These are phyloP conservation scores for Lepidochitona cinerea DNA, from an alignment of 2,888 invertebrate genomes.

Conservation along the genomic window DNA sequence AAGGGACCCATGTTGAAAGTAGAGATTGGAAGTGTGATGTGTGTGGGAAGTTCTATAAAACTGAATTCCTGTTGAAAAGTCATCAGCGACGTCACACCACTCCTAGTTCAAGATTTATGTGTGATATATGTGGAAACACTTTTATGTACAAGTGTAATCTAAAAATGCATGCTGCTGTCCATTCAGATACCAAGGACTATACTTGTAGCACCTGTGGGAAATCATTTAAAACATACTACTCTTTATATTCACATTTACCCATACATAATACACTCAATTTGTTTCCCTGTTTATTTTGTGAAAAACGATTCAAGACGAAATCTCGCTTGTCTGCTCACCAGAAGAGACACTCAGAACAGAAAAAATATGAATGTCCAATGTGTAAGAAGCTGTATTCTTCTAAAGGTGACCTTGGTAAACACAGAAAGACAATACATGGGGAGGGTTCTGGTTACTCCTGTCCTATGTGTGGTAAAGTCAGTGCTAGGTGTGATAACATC, in stretches of 20 bases:
- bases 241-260: constrained; percentile 60
- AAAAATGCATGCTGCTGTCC: constrained; percentile 57
- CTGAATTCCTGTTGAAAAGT: constrained; percentile 49
- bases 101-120: constrained; percentile 49
- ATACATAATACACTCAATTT: constrained; percentile 55
- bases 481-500: constrained; percentile 59
- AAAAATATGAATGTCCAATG: constrained; percentile 48
- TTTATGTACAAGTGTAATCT: constrained; percentile 62
- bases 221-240: constrained; percentile 60
- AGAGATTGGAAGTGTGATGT: constrained; percentile 49
- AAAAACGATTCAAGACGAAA: constrained; percentile 61
- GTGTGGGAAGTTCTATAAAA: constrained; percentile 59
- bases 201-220: constrained; percentile 57
- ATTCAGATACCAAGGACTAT: constrained; percentile 49
- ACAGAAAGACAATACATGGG: constrained; percentile 58
- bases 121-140: constrained; percentile 56
- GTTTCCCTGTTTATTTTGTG: constrained; percentile 52
- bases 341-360: constrained; percentile 51
- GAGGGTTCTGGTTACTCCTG: constrained; percentile 56
- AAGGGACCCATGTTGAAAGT: constrained; percentile 40
- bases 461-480: constrained; percentile 57
- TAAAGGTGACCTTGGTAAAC: constrained; percentile 63
- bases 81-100: constrained; percentile 53
- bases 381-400: constrained; percentile 63
- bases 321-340: constrained; percentile 59